Conservation (phyloP, 2,113 vertebrate species). For the Etheostoma spectabile region DNA sequence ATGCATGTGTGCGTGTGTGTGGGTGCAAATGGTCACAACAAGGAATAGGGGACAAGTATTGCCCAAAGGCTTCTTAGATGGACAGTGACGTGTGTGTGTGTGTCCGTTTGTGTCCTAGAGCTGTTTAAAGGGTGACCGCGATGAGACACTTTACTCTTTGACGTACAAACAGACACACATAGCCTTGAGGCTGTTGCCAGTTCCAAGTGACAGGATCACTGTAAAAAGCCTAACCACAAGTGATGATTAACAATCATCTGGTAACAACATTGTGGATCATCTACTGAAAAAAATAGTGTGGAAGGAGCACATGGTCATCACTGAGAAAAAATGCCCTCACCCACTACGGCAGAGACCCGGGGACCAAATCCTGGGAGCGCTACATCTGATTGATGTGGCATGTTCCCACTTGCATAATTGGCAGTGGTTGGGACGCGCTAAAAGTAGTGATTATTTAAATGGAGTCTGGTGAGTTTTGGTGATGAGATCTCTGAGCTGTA, state of each 20-base stretch:
- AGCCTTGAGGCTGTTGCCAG: constrained; percentile 15
- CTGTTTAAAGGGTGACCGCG: constrained; percentile 52
- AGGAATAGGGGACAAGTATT: constrained; percentile 26
- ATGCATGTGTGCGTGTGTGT: constrained; percentile 1
- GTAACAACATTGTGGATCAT: not conserved
- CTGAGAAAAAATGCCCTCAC: not conserved
- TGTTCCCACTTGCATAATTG: not conserved
- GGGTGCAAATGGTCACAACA: constrained; percentile 9
- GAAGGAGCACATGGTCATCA: not conserved
- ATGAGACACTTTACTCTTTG: constrained; percentile 36
- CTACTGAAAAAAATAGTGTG: not conserved
- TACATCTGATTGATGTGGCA: not conserved
- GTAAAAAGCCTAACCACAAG: constrained; percentile 2
- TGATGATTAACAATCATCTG: constrained; percentile 4
- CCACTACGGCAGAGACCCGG: not conserved
- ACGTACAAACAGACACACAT: constrained; percentile 20
- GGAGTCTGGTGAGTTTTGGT: no score
- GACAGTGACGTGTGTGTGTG: constrained; percentile 8
- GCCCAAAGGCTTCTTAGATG: constrained; percentile 31
- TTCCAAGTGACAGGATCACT: constrained; percentile 10
- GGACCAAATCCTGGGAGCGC: not conserved
- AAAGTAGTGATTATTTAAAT: no score
- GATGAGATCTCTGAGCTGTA: no score
- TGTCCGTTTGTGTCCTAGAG: constrained; percentile 13
- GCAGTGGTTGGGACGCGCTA: not conserved